Base-by-base conservation (phyloP, 2,113 vertebrate genomes). In the Bos javanicus region DNA sequence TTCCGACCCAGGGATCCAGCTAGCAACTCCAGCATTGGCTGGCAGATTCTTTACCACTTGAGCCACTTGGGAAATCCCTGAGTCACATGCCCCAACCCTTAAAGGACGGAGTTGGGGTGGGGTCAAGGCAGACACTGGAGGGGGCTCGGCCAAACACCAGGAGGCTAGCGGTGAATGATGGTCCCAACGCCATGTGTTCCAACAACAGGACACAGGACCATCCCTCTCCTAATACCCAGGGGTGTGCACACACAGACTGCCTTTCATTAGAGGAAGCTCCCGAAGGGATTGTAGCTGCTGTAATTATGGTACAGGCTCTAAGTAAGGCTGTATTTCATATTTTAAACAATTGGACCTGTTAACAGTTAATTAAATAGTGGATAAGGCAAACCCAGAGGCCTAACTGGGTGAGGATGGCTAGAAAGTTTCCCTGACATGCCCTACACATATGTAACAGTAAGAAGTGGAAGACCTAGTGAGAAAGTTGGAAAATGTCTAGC, bases 51-150 rank as follows among this genome's bases (percentile, higher is more conserved):
- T 39, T 71, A 71, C 10, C 19, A 39, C 4, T 71, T 39, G 67
- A 71, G 19, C 67, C 67, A 71, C n/a, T 39, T 71, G 67, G n/a
- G 10, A 71, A 71, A n/a, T n/a, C 67, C n/a, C 19, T 71, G 67
- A 39, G n/a, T 71, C 67, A 39, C n/a, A 23, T 36, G 67, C 19
- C 19, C n/a, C n/a, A 39, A 39, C n/a, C 67, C 19, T 71, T 36
- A 71, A 71, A 71, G n/a, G n/a, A 17, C 5, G 0, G n/a, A 71
- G 67, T 71, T 2, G 67, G 10, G 5, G n/a, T 39, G 19, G 10
- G 6, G 67, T 71, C 67, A 71, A 71, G n/a, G 21, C n/a, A 71
- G n/a, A 23, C 5, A 6, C 19, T 23, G 19, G 67, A 39, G 0
- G 67, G n/a, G 10, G 67, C 67, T 39, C 0, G 5, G 67, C 19